phyloP scores from a whole-genome alignment of 1,140 invertebrate species.

The Euwallacea similis region DNA sequence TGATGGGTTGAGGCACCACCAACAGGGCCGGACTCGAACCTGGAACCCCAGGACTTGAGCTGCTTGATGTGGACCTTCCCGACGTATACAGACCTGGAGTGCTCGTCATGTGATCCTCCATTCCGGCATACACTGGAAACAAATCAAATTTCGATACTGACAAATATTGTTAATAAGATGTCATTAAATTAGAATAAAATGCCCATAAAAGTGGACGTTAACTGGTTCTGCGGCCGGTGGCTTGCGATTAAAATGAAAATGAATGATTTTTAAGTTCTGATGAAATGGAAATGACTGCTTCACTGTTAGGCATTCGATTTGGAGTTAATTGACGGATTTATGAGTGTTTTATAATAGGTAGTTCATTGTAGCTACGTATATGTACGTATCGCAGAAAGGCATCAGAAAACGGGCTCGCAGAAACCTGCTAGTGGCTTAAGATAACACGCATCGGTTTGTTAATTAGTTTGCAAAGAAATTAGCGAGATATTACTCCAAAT shows the following conservation, averaged over 20 bases:
- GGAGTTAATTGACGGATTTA: constrained; percentile 7
- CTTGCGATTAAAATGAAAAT: constrained; percentile 16
- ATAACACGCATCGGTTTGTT: neutral
- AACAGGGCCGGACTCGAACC: constrained; percentile 65
- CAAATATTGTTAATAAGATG: neutral
- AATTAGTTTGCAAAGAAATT: constrained; percentile 6
- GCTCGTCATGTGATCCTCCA: constrained; percentile 51
- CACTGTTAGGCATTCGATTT: constrained; percentile 5
- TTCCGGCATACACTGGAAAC: constrained; percentile 42
- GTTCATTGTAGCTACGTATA: too few relatives aligned
- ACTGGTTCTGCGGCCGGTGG: constrained; percentile 4
- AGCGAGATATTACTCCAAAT: constrained; percentile 13
- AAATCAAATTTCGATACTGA: constrained; percentile 6
- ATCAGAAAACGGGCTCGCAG: too few relatives aligned
- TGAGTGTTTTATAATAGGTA: neutral
- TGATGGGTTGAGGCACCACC: constrained; percentile 90
- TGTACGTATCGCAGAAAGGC: too few relatives aligned
- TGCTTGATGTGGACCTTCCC: constrained; percentile 52
- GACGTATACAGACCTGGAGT: constrained; percentile 50
- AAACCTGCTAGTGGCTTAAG: neutral
- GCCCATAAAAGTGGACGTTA: neutral
- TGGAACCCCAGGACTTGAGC: constrained; percentile 57
- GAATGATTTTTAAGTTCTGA: constrained; percentile 2
- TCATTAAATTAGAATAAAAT: constrained; percentile 1
- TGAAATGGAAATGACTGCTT: neutral